These are phyloP conservation scores for Phoenicopterus ruber DNA, from an alignment of 2,113 vertebrate species.

Conservation along the genomic window DNA sequence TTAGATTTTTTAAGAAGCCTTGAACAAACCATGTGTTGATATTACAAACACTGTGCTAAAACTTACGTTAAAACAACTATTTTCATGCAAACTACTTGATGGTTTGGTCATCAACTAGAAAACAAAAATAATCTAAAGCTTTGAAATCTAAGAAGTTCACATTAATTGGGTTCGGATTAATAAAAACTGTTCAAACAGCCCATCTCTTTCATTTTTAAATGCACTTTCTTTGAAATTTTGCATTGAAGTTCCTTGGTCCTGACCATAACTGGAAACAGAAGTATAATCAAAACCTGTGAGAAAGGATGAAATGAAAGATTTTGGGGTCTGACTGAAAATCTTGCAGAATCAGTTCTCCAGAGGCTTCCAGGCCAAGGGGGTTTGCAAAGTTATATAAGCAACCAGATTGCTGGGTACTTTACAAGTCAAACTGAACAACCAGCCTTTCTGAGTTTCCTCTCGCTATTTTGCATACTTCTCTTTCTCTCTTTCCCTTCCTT, in stretches of 20 bases:
- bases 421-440: neutral
- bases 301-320: conserved; percentile 27
- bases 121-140: neutral
- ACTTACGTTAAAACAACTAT: neutral
- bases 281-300: neutral
- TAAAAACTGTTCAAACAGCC: neutral
- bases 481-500: neutral
- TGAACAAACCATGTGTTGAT: neutral
- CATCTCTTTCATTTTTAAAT: neutral
- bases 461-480: neutral
- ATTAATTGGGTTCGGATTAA: neutral
- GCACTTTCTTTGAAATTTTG: conserved; percentile 5
- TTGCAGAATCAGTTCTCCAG: neutral
- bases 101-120: neutral
- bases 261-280: neutral
- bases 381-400: neutral
- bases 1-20: neutral
- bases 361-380: neutral
- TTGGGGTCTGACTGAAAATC: neutral
- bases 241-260: neutral
- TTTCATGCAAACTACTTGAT: neutral
- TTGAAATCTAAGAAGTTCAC: neutral
- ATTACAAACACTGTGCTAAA: neutral
- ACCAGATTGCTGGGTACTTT: neutral
- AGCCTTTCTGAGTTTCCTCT: neutral